Base-by-base conservation (phyloP, 2,113 vertebrate genomes). In the Mesembrinibis cayennensis region DNA sequence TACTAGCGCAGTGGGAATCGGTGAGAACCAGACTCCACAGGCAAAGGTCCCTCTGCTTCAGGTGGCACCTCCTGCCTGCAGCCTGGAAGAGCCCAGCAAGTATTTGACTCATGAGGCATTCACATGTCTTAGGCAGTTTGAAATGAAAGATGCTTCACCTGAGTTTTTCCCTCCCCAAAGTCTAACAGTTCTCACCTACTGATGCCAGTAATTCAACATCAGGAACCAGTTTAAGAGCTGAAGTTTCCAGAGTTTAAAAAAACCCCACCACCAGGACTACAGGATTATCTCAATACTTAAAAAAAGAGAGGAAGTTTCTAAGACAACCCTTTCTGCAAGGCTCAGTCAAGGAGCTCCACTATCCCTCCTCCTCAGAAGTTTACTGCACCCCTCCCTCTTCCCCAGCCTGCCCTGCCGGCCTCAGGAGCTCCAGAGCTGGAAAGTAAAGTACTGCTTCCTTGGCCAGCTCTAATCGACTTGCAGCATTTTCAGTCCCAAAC, bases 401-500 rank as follows among this genome's bases (percentile, higher is more conserved):
- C 59, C 61, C 62, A 26, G 44, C 40, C 83, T 38, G 22, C n/a
- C 63, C 44, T 87, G 81, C 59, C 92, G 94, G 82, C 71, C 49
- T 32, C 5, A 14, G 74, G 30, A 85, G 65, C 89, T 84, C 69
- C 59, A 59, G 50, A 92, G 59, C 63, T 62, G 36, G 19, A 82
- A 88, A 80, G 42, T 13, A 29, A 92, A 77, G 44, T 40, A 59
- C 21, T 42, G 49, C 85, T 66, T 86, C 96, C 63, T 38, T 38
- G 62, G 82, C 88, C 88, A 81, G 79, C 95, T 89, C 86, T 38
- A 29, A 89, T 15, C 4, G 2, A 82, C 62, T 62, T 8, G 32
- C 90, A 92, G 71, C 16, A 23, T 90, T 96, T 95, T 77, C 82
- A 86, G 71, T 12, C 79, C 38, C 82, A 73, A 90, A 93, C 76